Evolutionary conservation across 2,113 vertebrate species (phyloP).

Genomic region (Psammodynastes pulverulentus): DNA sequence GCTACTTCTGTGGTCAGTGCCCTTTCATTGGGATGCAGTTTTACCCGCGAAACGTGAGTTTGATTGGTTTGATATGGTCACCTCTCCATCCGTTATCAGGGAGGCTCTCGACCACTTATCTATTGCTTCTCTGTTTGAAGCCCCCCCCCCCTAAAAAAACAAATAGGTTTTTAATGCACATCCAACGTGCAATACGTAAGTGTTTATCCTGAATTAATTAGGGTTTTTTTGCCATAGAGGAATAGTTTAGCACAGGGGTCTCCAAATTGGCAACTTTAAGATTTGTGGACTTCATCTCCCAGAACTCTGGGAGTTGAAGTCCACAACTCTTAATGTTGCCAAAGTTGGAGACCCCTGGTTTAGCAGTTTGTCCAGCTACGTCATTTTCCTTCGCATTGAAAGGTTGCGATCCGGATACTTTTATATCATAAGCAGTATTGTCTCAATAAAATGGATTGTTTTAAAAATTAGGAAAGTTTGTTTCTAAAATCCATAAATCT

Average conservation of each 20-base stretch:
- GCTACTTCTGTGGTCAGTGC: not conserved
- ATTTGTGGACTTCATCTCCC: too few relatives aligned
- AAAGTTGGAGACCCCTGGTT: too few relatives aligned
- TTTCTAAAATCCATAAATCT: not conserved
- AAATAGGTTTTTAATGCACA: not conserved
- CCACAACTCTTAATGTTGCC: too few relatives aligned
- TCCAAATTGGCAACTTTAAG: too few relatives aligned
- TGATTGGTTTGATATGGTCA: not conserved
- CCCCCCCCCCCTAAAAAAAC: not conserved
- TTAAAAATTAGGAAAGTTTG: not conserved
- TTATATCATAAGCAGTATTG: not conserved
- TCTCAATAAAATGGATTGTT: not conserved
- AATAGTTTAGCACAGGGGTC: too few relatives aligned
- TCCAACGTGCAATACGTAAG: not conserved
- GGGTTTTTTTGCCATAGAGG: not conserved
- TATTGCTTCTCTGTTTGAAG: not conserved
- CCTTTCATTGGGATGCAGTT: not conserved
- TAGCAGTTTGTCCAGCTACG: not conserved
- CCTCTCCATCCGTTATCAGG: not conserved
- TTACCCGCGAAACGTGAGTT: not conserved
- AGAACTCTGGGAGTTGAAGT: too few relatives aligned
- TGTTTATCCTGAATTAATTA: not conserved
- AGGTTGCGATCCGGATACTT: not conserved
- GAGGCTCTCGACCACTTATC: not conserved
- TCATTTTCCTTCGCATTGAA: not conserved